Evolutionary conservation across 2,888 invertebrate genomes (phyloP).

Genomic region (Subacronicta megacephala): DNA sequence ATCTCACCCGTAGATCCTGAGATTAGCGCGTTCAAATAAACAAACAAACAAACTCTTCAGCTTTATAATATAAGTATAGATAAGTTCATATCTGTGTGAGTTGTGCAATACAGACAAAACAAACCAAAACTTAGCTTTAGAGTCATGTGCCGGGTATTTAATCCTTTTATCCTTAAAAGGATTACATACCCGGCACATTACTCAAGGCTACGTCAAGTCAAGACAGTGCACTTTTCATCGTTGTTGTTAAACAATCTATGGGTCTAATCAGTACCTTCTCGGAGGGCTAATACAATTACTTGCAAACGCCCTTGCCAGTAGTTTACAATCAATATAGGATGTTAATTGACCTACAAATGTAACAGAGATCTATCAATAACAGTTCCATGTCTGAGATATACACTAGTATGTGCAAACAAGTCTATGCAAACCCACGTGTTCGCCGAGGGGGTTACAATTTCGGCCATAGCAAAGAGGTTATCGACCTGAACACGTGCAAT

Average conservation of each 20-base stretch:
- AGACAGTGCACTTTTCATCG: background rate
- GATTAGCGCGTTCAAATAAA: too few relatives aligned
- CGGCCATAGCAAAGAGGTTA: constrained; percentile 67
- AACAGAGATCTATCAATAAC: constrained; percentile 34
- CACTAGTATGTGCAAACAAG: constrained; percentile 66
- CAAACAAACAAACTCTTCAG: too few relatives aligned
- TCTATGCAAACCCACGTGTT: constrained; percentile 66
- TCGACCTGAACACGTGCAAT: constrained; percentile 72
- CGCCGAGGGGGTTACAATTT: constrained; percentile 71
- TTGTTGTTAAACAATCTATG: too few relatives aligned
- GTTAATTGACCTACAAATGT: constrained; percentile 57
- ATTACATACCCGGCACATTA: too few relatives aligned
- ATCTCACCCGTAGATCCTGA: too few relatives aligned
- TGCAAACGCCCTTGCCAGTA: constrained; percentile 47
- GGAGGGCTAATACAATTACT: constrained; percentile 33
- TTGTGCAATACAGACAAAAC: background rate
- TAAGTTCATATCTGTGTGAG: constrained; percentile 4
- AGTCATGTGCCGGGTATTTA: background rate
- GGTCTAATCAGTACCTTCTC: constrained; percentile 1
- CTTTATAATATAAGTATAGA: too few relatives aligned
- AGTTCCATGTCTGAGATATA: constrained; percentile 4
- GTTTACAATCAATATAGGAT: constrained; percentile 41
- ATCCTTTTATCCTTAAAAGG: too few relatives aligned
- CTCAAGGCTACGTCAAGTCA: background rate
- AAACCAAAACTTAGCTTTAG: background rate